Evolutionary conservation across 2,113 vertebrate genomes (phyloP).

Genomic region (Bubalus kerabau): DNA sequence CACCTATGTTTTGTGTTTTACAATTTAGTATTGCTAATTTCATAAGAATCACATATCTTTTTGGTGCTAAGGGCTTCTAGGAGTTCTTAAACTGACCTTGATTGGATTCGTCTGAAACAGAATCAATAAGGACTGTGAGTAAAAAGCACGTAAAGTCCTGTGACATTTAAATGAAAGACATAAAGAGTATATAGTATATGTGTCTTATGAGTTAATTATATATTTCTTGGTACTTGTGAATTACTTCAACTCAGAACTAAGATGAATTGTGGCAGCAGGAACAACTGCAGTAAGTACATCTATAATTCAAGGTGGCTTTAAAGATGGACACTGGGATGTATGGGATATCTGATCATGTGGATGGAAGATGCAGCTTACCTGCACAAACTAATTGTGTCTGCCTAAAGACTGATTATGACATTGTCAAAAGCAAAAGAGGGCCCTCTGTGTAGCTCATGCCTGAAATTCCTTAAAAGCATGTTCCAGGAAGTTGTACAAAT

Average conservation of each 20-base stretch:
- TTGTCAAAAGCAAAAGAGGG: not conserved
- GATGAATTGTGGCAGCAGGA: not conserved
- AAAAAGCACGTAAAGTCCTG: not conserved
- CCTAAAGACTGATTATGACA: not conserved
- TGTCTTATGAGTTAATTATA: not conserved
- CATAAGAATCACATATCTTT: constrained; percentile 2
- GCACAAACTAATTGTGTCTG: not conserved
- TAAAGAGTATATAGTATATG: constrained; percentile 17
- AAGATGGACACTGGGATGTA: not conserved
- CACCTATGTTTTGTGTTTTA: not conserved
- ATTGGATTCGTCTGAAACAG: constrained; percentile 20
- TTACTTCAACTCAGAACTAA: constrained; percentile 7
- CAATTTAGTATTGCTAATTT: constrained; percentile 24
- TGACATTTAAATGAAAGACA: constrained; percentile 31
- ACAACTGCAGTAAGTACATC: not conserved
- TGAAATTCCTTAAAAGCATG: constrained; percentile 7
- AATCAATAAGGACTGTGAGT: constrained; percentile 13
- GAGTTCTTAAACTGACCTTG: constrained; percentile 12
- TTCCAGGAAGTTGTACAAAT: not conserved
- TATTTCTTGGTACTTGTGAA: constrained; percentile 24
- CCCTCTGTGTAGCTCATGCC: not conserved
- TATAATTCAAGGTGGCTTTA: not conserved
- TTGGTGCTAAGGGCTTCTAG: not conserved
- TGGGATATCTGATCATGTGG: not conserved
- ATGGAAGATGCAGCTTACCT: not conserved